phyloP scores from a whole-genome alignment of 1,140 invertebrate species.

The Drosophila subpulchrella region DNA sequence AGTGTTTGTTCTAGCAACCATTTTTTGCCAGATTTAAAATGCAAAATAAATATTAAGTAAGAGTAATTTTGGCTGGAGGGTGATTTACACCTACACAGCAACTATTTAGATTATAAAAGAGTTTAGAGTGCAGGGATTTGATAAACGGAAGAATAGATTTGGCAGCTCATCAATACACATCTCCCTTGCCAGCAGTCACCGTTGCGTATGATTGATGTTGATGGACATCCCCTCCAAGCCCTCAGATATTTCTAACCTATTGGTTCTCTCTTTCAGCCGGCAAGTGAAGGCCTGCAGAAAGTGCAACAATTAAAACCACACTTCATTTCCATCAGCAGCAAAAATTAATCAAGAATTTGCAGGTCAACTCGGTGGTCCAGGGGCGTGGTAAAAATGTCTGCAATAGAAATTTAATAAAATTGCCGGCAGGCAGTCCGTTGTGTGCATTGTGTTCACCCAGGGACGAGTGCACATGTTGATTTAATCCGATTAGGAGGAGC shows the following conservation, averaged over 20 bases:
- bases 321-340: neutral
- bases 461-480: conserved; percentile 16
- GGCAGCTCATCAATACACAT: neutral
- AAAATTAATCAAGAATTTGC: conserved; percentile 4
- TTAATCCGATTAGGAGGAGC: conserved; percentile 26
- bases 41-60: neutral
- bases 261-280: neutral
- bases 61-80: neutral
- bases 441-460: conserved; percentile 1
- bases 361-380: neutral
- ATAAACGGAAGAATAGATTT: neutral
- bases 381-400: conserved; percentile 3
- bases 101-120: neutral
- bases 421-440: conserved; percentile 1
- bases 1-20: neutral
- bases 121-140: neutral
- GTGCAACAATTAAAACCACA: conserved; percentile 5
- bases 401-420: conserved; percentile 33
- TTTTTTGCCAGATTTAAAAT: neutral
- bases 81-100: neutral
- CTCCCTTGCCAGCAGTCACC: neutral
- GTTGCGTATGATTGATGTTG: conserved; percentile 16
- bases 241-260: too few species aligned
- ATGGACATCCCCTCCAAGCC: neutral
- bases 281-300: neutral